These are phyloP conservation scores for Lepidurus couesii DNA, from an alignment of 1,140 invertebrate species.

Conservation along the genomic window DNA sequence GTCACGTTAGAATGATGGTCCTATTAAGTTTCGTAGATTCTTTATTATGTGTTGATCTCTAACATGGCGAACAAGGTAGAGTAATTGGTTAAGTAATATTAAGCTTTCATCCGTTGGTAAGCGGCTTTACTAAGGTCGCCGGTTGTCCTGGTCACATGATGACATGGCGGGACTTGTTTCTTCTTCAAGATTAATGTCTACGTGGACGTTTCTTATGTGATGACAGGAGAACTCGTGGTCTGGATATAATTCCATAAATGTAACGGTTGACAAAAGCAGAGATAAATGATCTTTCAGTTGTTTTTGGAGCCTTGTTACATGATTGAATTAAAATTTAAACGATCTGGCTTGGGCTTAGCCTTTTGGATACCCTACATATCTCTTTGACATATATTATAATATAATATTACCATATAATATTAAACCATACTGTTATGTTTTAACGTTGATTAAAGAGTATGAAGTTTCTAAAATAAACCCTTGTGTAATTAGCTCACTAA, in stretches of 20 bases:
- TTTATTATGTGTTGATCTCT: neutral
- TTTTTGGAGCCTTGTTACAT: neutral
- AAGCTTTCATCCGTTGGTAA: neutral
- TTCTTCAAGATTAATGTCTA: neutral
- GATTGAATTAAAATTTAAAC: too few relatives aligned
- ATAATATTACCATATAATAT: too few relatives aligned
- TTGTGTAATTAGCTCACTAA: too few relatives aligned
- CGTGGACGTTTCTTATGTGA: neutral
- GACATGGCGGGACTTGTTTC: neutral
- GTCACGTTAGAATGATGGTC: too few relatives aligned
- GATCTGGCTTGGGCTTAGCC: too few relatives aligned
- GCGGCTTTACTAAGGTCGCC: neutral
- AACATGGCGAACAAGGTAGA: neutral
- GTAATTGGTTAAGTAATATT: conserved; percentile 1
- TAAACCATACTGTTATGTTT: neutral
- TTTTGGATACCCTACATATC: too few relatives aligned
- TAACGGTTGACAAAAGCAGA: neutral
- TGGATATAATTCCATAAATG: neutral
- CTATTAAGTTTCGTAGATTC: neutral
- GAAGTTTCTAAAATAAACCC: too few relatives aligned
- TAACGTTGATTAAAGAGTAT: too few relatives aligned
- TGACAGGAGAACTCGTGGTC: neutral
- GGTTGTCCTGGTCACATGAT: neutral
- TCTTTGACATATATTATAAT: too few relatives aligned
- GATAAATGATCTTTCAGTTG: neutral